These are phyloP conservation scores for Acholoe squamosa DNA, from an alignment of 2,888 invertebrate species.

Conservation along the genomic window DNA sequence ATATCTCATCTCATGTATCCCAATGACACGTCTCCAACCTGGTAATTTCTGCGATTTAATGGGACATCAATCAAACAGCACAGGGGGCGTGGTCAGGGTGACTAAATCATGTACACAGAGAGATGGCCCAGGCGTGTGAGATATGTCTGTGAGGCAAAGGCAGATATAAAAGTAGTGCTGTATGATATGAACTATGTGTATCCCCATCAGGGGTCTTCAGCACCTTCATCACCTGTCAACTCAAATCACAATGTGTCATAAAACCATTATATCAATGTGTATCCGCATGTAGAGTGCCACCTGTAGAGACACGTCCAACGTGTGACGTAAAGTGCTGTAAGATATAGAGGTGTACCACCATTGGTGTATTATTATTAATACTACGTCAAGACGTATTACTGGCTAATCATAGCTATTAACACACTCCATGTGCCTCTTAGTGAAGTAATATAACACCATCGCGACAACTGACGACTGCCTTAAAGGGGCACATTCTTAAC, in stretches of 20 bases:
- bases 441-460: background rate
- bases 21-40: background rate
- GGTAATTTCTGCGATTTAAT: background rate
- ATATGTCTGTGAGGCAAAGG: background rate
- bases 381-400: background rate
- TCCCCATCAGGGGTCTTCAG: background rate
- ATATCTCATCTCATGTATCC: too few relatives aligned
- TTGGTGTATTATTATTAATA: background rate
- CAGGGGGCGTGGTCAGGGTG: background rate
- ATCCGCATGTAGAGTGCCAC: background rate
- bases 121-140: background rate
- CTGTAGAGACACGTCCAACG: background rate
- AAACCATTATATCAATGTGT: background rate
- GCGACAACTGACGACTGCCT: too few relatives aligned
- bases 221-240: background rate
- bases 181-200: background rate
- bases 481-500: too few relatives aligned
- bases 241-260: background rate
- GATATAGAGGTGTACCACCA: background rate
- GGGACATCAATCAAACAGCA: background rate
- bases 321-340: conserved; percentile 8
- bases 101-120: background rate
- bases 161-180: background rate
- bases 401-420: conserved; percentile 12
- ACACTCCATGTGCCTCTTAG: conserved; percentile 9